Evolutionary conservation across 2,888 invertebrate genomes (phyloP), one percentile per base, ranked within the genome.

Genomic region (Lithodes maja): DNA sequence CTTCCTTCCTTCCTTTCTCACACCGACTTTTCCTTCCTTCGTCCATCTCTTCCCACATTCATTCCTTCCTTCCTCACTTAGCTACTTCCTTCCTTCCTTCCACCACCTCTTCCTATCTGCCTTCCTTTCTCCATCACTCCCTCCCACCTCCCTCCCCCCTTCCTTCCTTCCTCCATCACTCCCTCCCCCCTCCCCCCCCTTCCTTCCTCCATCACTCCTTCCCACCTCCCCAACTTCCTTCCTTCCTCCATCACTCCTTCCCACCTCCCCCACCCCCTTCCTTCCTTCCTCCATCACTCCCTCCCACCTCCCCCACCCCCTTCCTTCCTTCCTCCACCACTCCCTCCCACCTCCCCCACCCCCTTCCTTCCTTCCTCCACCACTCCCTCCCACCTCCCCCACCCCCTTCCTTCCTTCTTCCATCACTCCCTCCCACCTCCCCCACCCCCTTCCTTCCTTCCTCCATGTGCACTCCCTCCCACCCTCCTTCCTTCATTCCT

Each of bases 311-410:
- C 80, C 55, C 17, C 12, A 12, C 61, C 80, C 80, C 53, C 17
- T 79, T 79, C 78, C 52, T 50, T 78, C 78, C 15, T n/a, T 78
- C 78, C 78, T 78, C 52, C 54, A 50, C 53, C 54, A 3, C 55
- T 15, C 55, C 61, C n/a, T 17, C 54, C 79, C 54, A 61, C 12
- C 61, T 61, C 3, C 12, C 33, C 75, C 53, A 9, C 15, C 83
- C 33, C 53, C 75, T n/a, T 15, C 84, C 71, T 75, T 55, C 84
- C 50, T 75, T n/a, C n/a, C 75, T 33, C 33, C 84, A 1, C 9
- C 15, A 17, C 50, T 33, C 15, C 49, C 52, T 17, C 7, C 75
- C 49, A 2, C 49, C 75, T 17, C 3, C 17, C 17, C 17, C n/a
- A 3, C 3, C 49, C 17, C 49, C 75, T 75, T n/a, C 49, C n/a